A percentile compares a stretch with the other conserved stretches of the same genome.
Evolutionary conservation across 2,888 invertebrate species (phyloP).

Genomic region (Dasypogon diadema): DNA sequence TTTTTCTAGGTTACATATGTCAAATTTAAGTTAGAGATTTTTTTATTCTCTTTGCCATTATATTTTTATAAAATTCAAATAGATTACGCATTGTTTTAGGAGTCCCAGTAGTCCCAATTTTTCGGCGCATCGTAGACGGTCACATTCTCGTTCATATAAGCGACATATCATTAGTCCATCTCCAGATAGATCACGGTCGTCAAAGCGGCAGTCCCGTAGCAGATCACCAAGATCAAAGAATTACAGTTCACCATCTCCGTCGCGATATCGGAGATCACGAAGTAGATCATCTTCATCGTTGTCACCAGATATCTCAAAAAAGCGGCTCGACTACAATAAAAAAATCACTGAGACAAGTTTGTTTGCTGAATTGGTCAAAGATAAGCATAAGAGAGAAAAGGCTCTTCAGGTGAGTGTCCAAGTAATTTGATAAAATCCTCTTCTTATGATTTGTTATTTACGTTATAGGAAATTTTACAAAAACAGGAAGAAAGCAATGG

Average conservation of each 20-base stretch:
- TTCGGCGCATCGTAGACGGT: conserved; percentile 59
- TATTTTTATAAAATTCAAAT: no score
- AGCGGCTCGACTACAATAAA: conserved; percentile 77
- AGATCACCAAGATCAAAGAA: conserved; percentile 64
- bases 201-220: conserved; percentile 65
- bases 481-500: conserved; percentile 73
- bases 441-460: no score
- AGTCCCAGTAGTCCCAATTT: conserved; percentile 63
- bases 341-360: conserved; percentile 91
- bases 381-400: conserved; percentile 83
- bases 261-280: conserved; percentile 61
- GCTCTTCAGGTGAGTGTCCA: conserved; percentile 70
- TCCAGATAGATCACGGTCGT: conserved; percentile 69
- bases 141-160: conserved; percentile 65
- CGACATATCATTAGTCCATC: conserved; percentile 64
- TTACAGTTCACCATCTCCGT: conserved; percentile 62
- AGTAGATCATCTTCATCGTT: conserved; percentile 69
- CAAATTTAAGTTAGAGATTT: no score
- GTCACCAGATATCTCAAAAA: conserved; percentile 62
- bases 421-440: neutral
- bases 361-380: conserved; percentile 90
- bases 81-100: no score
- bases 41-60: no score
- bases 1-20: no score
- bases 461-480: conserved; percentile 73